Evolutionary conservation across 2,888 invertebrate genomes (phyloP).

Genomic region (Cheilosia urbana): DNA sequence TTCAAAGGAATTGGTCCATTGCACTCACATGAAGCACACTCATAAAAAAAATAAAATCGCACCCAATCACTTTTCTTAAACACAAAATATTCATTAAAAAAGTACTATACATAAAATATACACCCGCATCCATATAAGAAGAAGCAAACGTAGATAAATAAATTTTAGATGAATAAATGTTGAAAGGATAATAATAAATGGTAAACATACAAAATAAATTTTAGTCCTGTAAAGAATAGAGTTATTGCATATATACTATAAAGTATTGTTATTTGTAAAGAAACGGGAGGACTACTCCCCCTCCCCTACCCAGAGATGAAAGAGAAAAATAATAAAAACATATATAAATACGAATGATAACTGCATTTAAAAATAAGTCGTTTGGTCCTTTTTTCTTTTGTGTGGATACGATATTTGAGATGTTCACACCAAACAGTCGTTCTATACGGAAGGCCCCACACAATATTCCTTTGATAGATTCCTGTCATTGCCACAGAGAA

Average conservation of each 20-base stretch:
- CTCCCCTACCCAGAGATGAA: slow-evolving; percentile 10
- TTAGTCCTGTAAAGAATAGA: slow-evolving; percentile 56
- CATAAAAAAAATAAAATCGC: slow-evolving; percentile 25
- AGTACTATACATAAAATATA: slow-evolving; percentile 22
- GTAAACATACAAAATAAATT: slow-evolving; percentile 41
- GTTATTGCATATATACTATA: slow-evolving; percentile 30
- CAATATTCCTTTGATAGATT: slow-evolving; percentile 58
- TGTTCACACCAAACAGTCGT: slow-evolving; percentile 17
- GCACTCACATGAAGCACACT: slow-evolving; percentile 33
- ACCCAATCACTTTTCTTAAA: slow-evolving; percentile 28
- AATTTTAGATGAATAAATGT: slow-evolving; percentile 74
- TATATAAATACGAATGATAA: slow-evolving; percentile 51
- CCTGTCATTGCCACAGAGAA: slow-evolving; percentile 11
- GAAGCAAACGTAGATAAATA: slow-evolving; percentile 61
- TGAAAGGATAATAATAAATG: slow-evolving; percentile 70
- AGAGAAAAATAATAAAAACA: slow-evolving; percentile 44
- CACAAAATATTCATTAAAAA: neutral
- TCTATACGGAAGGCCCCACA: slow-evolving; percentile 4
- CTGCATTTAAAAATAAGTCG: slow-evolving; percentile 59
- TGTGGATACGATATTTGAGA: slow-evolving; percentile 19
- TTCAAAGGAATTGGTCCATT: slow-evolving; percentile 64
- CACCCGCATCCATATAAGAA: slow-evolving; percentile 24
- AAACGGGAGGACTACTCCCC: slow-evolving; percentile 14
- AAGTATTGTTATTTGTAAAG: slow-evolving; percentile 56
- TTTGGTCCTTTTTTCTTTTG: slow-evolving; percentile 34